These are phyloP conservation scores for Choloepus hoffmanni DNA, from an alignment of 2,113 vertebrate species.

Conservation along the genomic window DNA sequence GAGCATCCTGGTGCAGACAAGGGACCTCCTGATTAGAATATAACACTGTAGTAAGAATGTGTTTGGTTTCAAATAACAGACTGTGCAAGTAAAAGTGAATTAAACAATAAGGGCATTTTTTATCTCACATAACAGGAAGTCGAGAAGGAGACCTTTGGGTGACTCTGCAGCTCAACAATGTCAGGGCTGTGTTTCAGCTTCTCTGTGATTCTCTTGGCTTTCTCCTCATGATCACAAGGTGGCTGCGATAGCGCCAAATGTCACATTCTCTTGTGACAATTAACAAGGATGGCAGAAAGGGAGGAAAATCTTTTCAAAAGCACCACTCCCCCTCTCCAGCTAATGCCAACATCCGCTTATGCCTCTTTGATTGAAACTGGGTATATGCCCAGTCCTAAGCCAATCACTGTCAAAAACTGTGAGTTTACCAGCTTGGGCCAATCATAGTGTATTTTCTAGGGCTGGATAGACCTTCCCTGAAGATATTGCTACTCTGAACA, in stretches of 20 bases:
- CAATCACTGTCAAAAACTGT: background rate
- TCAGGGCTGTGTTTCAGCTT: background rate
- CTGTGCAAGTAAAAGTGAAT: background rate
- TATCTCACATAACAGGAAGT: background rate
- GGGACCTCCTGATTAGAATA: background rate
- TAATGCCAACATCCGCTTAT: background rate
- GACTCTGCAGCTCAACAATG: background rate
- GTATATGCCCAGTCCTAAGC: background rate
- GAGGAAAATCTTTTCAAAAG: background rate
- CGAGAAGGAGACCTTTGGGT: background rate
- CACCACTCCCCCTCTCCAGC: background rate
- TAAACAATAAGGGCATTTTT: background rate
- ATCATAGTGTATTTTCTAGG: background rate
- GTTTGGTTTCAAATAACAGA: background rate
- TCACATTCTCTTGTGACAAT: background rate
- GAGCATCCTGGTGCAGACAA: background rate
- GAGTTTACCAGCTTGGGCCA: background rate
- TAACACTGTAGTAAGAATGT: background rate
- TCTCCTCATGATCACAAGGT: background rate
- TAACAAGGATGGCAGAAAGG: background rate
- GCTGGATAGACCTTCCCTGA: background rate
- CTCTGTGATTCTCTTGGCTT: conserved; percentile 4
- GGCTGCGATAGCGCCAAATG: background rate
- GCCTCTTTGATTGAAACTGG: background rate
- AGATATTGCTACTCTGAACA: background rate